Evolutionary conservation across 2,113 vertebrate genomes (phyloP), one percentile per base, ranked within the genome.

Genomic region (Lamprotornis superbus): DNA sequence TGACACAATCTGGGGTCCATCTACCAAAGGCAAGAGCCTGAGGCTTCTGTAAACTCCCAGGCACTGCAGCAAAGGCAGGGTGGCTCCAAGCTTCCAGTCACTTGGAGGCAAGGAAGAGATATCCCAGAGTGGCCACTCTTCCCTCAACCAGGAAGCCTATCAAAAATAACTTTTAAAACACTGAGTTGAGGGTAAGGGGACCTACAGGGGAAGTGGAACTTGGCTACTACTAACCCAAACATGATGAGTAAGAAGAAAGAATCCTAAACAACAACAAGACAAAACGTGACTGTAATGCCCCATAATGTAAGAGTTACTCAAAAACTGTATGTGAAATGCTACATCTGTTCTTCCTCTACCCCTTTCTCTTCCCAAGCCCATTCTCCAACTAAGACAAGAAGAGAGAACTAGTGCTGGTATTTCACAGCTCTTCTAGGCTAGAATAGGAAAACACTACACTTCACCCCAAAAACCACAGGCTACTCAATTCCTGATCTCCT

Each of bases 321-420:
- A 94, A 88, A 79, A 90, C 52, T 69, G 8, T 30, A 81, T 8
- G 60, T 91, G 93, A 95, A 95, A 94, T 94, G 94, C 94, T 97
- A 97, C 95, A 96, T 95, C 86, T 93, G 71, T 67, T 93, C 60
- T 89, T 91, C 44, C 35, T 86, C 75, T 2, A 22, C 55, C 76
- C 67, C 64, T 0, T 90, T 76, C 40, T 92, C 86, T 90, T 93
- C 76, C 68, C 89, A 94, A 95, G 69, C 86, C 79, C 55, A 13
- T 65, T 93, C 57, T 70, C 31, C 55, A 61, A 5, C 50, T 33
- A 68, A 85, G 56, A 69, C 35, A 64, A 39, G 84, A 88, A 35
- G 55, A 71, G 42, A 91, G 70, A 85, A 57, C 30, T 42, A 61
- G 33, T n/a, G 53, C 84, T 83, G 71, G 28, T 49, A 75, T 63